Base-by-base conservation (phyloP, 35 echinoderm and acorn worm genomes). In the Ophioderma brevispina region DNA sequence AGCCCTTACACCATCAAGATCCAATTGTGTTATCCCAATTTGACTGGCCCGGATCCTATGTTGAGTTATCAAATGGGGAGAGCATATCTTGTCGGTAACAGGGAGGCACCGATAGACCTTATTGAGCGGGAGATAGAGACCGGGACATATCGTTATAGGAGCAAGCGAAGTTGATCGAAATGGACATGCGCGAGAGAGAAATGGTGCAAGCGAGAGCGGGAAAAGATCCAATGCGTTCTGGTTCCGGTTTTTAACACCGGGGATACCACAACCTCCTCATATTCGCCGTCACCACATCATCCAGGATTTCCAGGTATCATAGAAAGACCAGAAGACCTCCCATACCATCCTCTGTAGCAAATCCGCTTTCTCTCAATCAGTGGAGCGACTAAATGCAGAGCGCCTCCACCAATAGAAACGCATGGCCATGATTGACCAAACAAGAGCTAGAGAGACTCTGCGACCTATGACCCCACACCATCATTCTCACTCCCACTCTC, bases 11-110 rank as follows among this genome's bases (percentile, higher is more conserved):
- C 3, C 50, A n/a, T n/a, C n/a, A n/a, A n/a, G n/a, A n/a, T n/a
- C n/a, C 64, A 15, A 46, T 15, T 70, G 10, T 50, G 39, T 23
- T 43, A 88, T 18, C 79, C 75, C 13, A 92, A 94, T 63, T 78
- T 98, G 33, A 95, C 92, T 39, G 96, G 96, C 15, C 96, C 96
- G 36, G 96, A 98, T 80, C 96, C 96, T 30, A 98, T 98, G 41
- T 84, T 98, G 46, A 80, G 94, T 34, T 95, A 95, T 50, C 90
- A 92, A 82, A 85, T 98, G 78, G 92, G 92, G 87, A 81, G 86
- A 25, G 94, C 88, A 8, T 84, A 95, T 31, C 90, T 87, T 0
- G 77, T 92, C 38, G 93, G 93, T 1, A 94, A 91, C 76, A 70
- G 96, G 18, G 96, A 98, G 40, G 93, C 93, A 23, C 93, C 95